A percentile compares a stretch with the other conserved stretches of the same genome.
Evolutionary conservation across 2,797 vertebrate species (phyloP).

Genomic region (Trichosurus vulpecula): DNA sequence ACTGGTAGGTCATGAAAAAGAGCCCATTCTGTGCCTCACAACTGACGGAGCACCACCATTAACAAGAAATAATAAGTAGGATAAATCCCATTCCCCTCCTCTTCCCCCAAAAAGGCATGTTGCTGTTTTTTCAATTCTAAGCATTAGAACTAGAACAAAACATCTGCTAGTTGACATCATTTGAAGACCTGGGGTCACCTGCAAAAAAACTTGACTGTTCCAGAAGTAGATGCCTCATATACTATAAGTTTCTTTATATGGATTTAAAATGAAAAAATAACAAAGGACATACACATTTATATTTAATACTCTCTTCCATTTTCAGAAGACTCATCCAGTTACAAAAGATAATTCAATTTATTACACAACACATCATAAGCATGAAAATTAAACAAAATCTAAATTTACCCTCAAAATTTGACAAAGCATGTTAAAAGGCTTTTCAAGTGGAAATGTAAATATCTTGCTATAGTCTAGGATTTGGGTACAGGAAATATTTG

Average conservation of each 20-base stretch:
- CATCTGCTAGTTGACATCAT: background rate
- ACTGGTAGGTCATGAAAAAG: background rate
- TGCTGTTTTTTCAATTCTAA: constrained; percentile 18
- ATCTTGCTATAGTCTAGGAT: constrained; percentile 33
- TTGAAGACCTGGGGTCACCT: background rate
- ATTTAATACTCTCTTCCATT: constrained; percentile 38
- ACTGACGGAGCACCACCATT: background rate
- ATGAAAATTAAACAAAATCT: constrained; percentile 59
- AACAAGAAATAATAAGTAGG: background rate
- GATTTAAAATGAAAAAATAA: constrained; percentile 44
- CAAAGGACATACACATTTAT: constrained; percentile 10
- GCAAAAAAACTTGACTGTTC: background rate
- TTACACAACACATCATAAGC: constrained; percentile 42
- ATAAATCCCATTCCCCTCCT: background rate
- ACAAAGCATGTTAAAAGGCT: constrained; percentile 33
- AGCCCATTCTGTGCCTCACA: background rate
- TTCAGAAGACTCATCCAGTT: background rate
- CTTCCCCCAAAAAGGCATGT: background rate
- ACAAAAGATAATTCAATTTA: constrained; percentile 43
- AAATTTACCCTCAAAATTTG: constrained; percentile 65
- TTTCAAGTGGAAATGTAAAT: constrained; percentile 51
- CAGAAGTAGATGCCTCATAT: background rate
- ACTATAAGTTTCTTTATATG: constrained; percentile 22
- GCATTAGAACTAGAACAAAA: constrained; percentile 1
- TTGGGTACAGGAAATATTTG: constrained; percentile 34